Base-by-base conservation (phyloP, 2,113 vertebrate genomes). In the Thinocorus orbignyianus region DNA sequence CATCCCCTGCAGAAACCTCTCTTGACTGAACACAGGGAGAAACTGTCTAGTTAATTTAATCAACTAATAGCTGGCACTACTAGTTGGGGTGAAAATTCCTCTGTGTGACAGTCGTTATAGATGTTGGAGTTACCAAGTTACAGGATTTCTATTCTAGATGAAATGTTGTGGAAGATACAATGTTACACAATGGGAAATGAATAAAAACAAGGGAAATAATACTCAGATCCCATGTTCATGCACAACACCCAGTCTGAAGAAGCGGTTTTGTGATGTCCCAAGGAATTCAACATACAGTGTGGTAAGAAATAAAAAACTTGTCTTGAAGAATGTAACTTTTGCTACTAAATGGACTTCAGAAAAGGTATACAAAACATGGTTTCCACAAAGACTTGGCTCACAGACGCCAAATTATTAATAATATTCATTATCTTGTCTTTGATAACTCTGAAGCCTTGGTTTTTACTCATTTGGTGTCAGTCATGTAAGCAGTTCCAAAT, bases 151-250 rank as follows among this genome's bases (percentile, higher is more conserved):
- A 35, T 90, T 64, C 35, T 91, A 98, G 93, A 90, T 97, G n/a
- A 37, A 97, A 64, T 97, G 86, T 78, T 97, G 81, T 97, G 96
- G 96, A 82, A 96, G 88, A 83, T 58, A 96, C 48, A 97, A 86
- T 86, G 72, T 74, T 23, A 96, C 93, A 54, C 87, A 98, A 22
- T 96, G 95, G 89, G 70, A 94, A 61, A 86, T 49, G 35, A 97
- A 97, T 72, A 61, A 93, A 71, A 86, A 55, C 55, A 97, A 95
- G 65, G 78, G 90, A 76, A 94, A 72, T 22, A 51, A 28, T 80
- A 71, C 74, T 80, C 91, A 91, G 20, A 55, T 97, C 4, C 91
- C 65, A 26, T 97, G 90, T 88, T 97, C 95, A 42, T 95, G 92
- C 46, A 95, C 44, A n/a, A 96, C 93, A 35, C 93, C 64, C 17